A percentile compares a stretch with the other conserved stretches of the same genome.
Conservation (phyloP, 1,140 invertebrate genomes). For the Pachypeltis micranthus region DNA sequence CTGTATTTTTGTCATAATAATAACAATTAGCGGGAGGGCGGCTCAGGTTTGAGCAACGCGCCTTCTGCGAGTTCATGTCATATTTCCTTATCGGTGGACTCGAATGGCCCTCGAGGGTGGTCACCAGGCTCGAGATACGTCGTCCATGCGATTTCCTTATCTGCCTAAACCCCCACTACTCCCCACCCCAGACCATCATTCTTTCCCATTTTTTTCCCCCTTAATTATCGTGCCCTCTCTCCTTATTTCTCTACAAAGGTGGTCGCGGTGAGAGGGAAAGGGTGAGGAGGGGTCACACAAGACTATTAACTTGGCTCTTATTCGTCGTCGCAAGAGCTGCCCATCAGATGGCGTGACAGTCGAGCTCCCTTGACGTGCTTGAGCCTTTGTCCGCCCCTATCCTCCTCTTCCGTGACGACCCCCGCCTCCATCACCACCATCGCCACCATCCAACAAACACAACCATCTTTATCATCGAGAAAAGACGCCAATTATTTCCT, state of each 20-base stretch:
- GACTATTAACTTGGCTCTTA: background rate
- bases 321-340: background rate
- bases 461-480: slow-evolving; percentile 7
- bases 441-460: background rate
- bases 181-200: too few species aligned
- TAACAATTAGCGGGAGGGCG: background rate
- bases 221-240: background rate
- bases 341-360: slow-evolving; percentile 6
- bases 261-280: background rate
- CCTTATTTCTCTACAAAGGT: too few species aligned
- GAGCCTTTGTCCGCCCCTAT: background rate
- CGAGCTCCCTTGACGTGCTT: background rate
- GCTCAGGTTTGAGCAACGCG: background rate
- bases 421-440: background rate
- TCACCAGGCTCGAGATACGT: background rate
- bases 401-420: background rate
- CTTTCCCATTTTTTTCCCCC: too few species aligned
- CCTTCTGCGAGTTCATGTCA: background rate
- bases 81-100: background rate
- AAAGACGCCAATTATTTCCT: slow-evolving; percentile 9
- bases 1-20: background rate
- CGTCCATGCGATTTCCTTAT: slow-evolving; percentile 5
- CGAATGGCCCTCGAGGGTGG: background rate
- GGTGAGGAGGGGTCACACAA: slow-evolving; percentile 1
- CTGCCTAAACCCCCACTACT: background rate